These are phyloP conservation scores for Episyrphus balteatus DNA, from an alignment of 1,140 invertebrate species.

Conservation along the genomic window DNA sequence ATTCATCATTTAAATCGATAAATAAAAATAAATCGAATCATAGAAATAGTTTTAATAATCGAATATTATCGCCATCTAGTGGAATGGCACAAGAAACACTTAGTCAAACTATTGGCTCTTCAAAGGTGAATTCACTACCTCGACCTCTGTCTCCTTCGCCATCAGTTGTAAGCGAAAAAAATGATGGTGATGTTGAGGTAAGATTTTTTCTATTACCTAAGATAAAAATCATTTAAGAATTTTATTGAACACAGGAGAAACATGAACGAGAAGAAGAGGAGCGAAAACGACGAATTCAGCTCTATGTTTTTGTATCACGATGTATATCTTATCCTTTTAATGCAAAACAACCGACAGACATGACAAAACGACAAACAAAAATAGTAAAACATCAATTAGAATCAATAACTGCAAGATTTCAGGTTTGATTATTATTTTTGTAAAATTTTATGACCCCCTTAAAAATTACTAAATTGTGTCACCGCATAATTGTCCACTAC, in stretches of 20 bases:
- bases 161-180: conserved; percentile 67
- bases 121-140: conserved; percentile 52
- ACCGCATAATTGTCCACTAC: neutral
- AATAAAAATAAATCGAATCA: too few relatives aligned
- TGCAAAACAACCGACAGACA: conserved; percentile 96
- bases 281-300: conserved; percentile 80
- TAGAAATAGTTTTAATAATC: conserved; percentile 11
- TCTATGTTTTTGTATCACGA: conserved; percentile 97
- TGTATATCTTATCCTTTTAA: conserved; percentile 99
- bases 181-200: conserved; percentile 38
- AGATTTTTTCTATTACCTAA: conserved; percentile 4
- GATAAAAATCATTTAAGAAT: neutral
- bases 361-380: conserved; percentile 86
- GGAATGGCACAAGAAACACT: conserved; percentile 51
- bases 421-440: conserved; percentile 46
- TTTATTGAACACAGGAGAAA: conserved; percentile 48
- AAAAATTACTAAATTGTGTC: too few relatives aligned
- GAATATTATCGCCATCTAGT: conserved; percentile 50
- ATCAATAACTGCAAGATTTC: conserved; percentile 88
- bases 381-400: conserved; percentile 94
- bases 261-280: conserved; percentile 87
- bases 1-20: neutral
- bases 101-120: conserved; percentile 42
- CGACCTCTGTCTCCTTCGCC: conserved; percentile 73
- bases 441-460: too few relatives aligned